Evolutionary conservation across 2,888 invertebrate genomes (phyloP), one percentile per base, ranked within the genome.

Genomic region (Pseudococcus viburni): DNA sequence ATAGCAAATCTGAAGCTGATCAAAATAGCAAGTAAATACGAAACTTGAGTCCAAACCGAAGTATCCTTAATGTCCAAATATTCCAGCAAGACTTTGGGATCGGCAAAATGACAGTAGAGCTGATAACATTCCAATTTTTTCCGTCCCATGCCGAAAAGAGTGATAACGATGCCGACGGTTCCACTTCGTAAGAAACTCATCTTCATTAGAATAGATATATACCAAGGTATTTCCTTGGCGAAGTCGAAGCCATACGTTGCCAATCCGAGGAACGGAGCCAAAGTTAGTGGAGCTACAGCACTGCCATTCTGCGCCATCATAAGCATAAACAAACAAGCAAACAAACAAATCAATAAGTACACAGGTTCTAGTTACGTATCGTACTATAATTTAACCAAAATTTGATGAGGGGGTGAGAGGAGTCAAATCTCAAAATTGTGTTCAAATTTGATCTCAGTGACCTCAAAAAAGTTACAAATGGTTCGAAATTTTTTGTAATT

Each of bases 161-260:
- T 93, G 1, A 95, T 91, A 0, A 94, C 93, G 91, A 94, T 92
- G 0, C 94, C 94, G 17, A 94, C 94, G 3, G 94, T 94, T 0
- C 94, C 94, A 89, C 94, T 94, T 26, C 95, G 93, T 90, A 95
- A 93, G 91, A 94, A 95, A 39, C 94, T 95, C 7, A 93, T 93
- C 91, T 94, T 94, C 94, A 95, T 94, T 5, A 94, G 90, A 6
- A 94, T 91, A 91, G 94, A 93, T 94, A 95, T 94, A 26, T 93
- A 90, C 6, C 93, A 91, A 0, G 94, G 93, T 89, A 95, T 94
- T 89, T 93, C 92, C 73, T 93, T 93, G 0, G 95, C 94, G 91
- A 95, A 95, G 91, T 95, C 95, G 90, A 95, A 95, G 0, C 95
- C 95, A 91, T 95, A 95, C 89, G 94, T 93, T 0, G 94, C 95